phyloP scores from a whole-genome alignment of 2,113 vertebrate genomes.

The Oryzias woworae region DNA sequence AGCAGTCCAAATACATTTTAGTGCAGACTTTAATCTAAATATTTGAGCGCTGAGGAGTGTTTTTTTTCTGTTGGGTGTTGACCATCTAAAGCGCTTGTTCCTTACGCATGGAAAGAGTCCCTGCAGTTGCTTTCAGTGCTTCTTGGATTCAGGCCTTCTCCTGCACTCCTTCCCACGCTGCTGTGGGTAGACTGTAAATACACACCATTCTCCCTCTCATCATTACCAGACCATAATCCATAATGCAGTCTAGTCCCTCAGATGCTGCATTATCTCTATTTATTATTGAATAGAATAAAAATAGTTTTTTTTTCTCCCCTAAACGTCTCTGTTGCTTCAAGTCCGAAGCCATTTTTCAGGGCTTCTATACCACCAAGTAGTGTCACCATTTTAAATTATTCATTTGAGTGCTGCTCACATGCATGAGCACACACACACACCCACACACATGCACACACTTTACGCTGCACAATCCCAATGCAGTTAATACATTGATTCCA shows the following conservation, averaged over 20 bases:
- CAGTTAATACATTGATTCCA: no score
- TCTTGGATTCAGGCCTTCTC: slow-evolving; percentile 48
- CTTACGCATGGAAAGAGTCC: slow-evolving; percentile 43
- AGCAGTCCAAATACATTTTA: no score
- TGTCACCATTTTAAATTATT: slow-evolving; percentile 65
- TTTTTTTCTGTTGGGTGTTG: slow-evolving; percentile 3
- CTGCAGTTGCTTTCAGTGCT: slow-evolving; percentile 44
- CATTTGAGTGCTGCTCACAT: slow-evolving; percentile 16
- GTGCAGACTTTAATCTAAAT: no score
- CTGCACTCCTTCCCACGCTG: slow-evolving; percentile 57
- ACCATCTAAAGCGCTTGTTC: slow-evolving; percentile 26
- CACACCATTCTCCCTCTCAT: slow-evolving; percentile 56
- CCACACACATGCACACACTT: slow-evolving; percentile 6
- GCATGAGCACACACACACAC: slow-evolving; percentile 2
- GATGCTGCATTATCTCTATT: slow-evolving; percentile 54
- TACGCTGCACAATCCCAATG: slow-evolving; percentile 2
- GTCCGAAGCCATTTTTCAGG: slow-evolving; percentile 16
- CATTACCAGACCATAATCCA: slow-evolving; percentile 56
- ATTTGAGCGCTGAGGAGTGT: neutral
- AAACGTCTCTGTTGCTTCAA: slow-evolving; percentile 30
- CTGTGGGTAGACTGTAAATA: slow-evolving; percentile 63
- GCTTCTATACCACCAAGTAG: slow-evolving; percentile 32
- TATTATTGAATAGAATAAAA: slow-evolving; percentile 63
- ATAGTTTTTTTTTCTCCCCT: slow-evolving; percentile 30
- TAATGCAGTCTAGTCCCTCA: slow-evolving; percentile 61